Conservation (phyloP, 2,113 vertebrate genomes). For the Glaucidium brasilianum region DNA sequence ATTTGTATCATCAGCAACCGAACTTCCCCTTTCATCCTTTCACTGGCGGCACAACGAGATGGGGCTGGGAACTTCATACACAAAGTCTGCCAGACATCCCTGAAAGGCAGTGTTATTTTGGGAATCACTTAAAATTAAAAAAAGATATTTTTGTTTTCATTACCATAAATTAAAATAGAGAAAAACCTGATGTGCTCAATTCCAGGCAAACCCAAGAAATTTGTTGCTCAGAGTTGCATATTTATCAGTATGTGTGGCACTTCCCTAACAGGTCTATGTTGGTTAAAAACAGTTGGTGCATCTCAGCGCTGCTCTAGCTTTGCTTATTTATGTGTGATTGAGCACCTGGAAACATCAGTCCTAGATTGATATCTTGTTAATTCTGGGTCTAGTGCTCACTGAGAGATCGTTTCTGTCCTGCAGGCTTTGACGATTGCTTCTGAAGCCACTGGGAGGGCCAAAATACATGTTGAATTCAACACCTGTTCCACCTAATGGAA, state of each 20-base stretch:
- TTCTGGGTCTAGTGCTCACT: background rate
- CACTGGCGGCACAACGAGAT: background rate
- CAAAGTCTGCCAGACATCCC: background rate
- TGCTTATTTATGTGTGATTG: background rate
- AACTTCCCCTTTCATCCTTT: background rate
- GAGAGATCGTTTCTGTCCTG: background rate
- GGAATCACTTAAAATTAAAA: background rate
- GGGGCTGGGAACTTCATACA: background rate
- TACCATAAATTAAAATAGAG: background rate
- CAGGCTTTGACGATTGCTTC: background rate
- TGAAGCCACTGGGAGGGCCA: background rate
- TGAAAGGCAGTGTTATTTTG: background rate
- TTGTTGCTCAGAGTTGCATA: background rate
- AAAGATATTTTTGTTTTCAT: background rate
- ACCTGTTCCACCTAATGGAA: background rate
- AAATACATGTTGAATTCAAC: background rate
- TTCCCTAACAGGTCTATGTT: background rate
- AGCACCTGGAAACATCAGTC: background rate
- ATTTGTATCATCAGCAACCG: background rate
- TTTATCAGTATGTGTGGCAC: background rate
- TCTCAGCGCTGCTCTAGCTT: background rate
- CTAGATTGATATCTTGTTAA: background rate
- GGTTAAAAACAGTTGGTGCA: background rate
- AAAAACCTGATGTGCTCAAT: rapidly evolving
- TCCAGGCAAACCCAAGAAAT: background rate